phyloP scores from a whole-genome alignment of 2,113 vertebrate species.

The Perccottus glenii region DNA sequence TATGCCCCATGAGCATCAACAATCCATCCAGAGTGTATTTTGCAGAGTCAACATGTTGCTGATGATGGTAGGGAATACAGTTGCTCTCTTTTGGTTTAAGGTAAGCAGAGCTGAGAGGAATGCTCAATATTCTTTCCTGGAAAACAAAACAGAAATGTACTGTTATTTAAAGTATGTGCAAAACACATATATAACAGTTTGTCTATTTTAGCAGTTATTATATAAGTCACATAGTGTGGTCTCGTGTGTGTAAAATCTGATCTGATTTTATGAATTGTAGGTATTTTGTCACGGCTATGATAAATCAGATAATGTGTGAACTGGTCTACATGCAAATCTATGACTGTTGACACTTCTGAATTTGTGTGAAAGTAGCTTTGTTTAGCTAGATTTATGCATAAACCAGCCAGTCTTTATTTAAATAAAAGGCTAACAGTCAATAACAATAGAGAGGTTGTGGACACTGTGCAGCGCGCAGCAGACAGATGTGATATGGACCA shows the following conservation, averaged over 20 bases:
- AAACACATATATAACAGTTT: background rate
- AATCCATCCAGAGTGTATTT: constrained; percentile 10
- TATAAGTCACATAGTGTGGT: too few relatives aligned
- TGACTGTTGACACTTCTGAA: too few relatives aligned
- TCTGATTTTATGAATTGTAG: too few relatives aligned
- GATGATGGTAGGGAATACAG: background rate
- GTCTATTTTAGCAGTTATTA: too few relatives aligned
- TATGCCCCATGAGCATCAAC: constrained; percentile 13
- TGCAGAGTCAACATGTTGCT: background rate
- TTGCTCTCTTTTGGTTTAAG: constrained; percentile 16
- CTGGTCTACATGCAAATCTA: too few relatives aligned
- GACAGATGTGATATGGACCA: constrained; percentile 6
- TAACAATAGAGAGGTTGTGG: background rate
- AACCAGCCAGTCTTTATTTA: too few relatives aligned
- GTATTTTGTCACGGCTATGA: too few relatives aligned
- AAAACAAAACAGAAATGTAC: constrained; percentile 17
- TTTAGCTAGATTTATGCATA: too few relatives aligned
- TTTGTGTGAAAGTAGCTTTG: too few relatives aligned
- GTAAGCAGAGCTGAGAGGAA: constrained; percentile 5
- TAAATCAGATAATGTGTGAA: too few relatives aligned
- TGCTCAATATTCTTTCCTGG: constrained; percentile 41
- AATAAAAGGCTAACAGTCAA: too few relatives aligned
- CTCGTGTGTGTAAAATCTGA: too few relatives aligned
- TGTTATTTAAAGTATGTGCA: background rate
- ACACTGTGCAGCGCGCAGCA: background rate